Evolutionary conservation across 2,113 vertebrate species (phyloP).

Genomic region (Talpa occidentalis): DNA sequence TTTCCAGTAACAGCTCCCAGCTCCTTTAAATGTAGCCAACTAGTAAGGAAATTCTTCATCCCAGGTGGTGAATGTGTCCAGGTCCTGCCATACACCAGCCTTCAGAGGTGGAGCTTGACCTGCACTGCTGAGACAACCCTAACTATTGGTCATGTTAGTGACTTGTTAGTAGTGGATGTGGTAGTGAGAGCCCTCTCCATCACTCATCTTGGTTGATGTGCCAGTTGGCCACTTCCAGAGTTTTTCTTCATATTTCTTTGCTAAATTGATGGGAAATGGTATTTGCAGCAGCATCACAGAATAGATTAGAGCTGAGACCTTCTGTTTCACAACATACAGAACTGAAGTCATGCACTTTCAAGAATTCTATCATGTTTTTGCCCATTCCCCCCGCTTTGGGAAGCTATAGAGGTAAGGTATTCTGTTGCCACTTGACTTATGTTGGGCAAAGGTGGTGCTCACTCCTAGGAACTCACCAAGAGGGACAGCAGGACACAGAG

Average conservation of each 20-base stretch:
- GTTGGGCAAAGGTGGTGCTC: not conserved
- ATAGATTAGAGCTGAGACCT: not conserved
- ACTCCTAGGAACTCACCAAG: not conserved
- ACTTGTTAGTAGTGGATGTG: not conserved
- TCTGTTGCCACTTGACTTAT: not conserved
- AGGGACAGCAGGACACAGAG: not conserved
- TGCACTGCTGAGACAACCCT: not conserved
- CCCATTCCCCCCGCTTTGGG: not conserved
- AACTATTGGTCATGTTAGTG: not conserved
- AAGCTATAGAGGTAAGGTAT: not conserved
- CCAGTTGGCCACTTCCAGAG: not conserved
- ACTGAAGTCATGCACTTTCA: not conserved
- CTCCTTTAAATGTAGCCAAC: not conserved
- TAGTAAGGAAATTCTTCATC: not conserved
- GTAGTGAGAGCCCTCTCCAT: fast-evolving
- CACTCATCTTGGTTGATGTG: too few relatives aligned
- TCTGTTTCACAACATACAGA: not conserved
- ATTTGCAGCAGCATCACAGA: not conserved
- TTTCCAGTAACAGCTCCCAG: not conserved
- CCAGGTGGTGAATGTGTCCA: fast-evolving
- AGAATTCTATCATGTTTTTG: not conserved
- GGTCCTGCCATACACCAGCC: fast-evolving
- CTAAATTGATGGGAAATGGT: not conserved
- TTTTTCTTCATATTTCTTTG: conserved; percentile 18
- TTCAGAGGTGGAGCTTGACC: not conserved